Evolutionary conservation across 1,140 invertebrate genomes (phyloP), one percentile per base, ranked within the genome.

Genomic region (Bombus affinis): DNA sequence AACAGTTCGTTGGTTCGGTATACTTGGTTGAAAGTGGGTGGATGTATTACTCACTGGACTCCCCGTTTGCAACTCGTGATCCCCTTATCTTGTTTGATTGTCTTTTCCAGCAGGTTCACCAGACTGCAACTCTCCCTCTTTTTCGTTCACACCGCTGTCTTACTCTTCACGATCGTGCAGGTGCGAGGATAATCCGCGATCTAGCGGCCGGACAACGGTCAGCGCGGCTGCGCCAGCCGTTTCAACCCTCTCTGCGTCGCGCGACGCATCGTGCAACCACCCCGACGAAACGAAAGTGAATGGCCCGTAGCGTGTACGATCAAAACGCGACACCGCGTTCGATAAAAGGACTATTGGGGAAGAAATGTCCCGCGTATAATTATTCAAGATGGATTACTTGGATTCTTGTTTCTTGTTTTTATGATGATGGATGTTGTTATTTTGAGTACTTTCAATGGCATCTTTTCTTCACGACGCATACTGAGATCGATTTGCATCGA

Each of bases 201-300:
- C 47, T 62, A 65, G 78, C 39, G 86, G 86, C 83, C 92, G 92
- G 92, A 91, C 92, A 93, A 44, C 89, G 93, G 92, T 92, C 92
- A 93, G 57, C 85, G 92, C 92, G 93, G 25, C 89, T 94, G 93
- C 93, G 93, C 93, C 66, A 37, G 13, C 35, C 57, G 25, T 13
- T 73, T 70, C 75, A 73, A 81, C 88, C 89, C 82, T 82, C 25
- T 53, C 8, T 25, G 22, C 66, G n/a, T 25, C 25, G 35, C 70
- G 65, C 65, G 71, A 85, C 42, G 18, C 25, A n/a, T 47, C 47
- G 88, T 91, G 28, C 89, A 89, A 90, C 77, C 75, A 91, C 90
- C 88, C 76, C 88, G 65, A 42, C 42, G 57, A 80, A 89, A 86
- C 78, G 86, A 91, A 91, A 90, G 89, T 90, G 88, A 90, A 90